These are phyloP conservation scores for Rhea pennata DNA, from an alignment of 2,113 vertebrate genomes.

Conservation along the genomic window DNA sequence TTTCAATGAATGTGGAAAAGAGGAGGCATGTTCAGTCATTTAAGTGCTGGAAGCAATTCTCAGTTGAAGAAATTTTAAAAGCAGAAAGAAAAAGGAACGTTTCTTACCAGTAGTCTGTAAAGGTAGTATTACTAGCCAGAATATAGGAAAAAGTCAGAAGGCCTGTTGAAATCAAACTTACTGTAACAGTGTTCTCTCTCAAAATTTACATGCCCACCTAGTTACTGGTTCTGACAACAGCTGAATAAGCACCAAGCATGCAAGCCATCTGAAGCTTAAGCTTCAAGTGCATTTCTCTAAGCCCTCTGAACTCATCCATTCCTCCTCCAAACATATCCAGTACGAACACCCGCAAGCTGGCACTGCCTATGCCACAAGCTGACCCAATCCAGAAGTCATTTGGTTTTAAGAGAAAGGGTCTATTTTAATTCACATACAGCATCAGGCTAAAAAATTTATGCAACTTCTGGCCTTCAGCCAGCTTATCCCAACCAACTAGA, in stretches of 20 bases:
- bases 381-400: too few relatives aligned
- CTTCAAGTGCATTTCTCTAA: too few relatives aligned
- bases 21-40: background rate
- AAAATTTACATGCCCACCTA: background rate
- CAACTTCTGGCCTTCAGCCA: background rate
- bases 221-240: background rate
- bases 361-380: background rate
- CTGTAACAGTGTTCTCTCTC: background rate
- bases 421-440: background rate
- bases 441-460: fast-evolving
- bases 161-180: background rate
- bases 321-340: background rate
- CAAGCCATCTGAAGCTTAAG: background rate
- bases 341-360: background rate
- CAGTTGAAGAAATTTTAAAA: background rate
- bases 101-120: background rate
- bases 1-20: fast-evolving
- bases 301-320: background rate
- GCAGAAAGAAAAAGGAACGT: background rate
- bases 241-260: background rate
- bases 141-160: background rate
- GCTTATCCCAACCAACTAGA: background rate
- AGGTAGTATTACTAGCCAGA: background rate
- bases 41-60: background rate
- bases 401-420: too few relatives aligned